Conservation (phyloP, 2,888 invertebrate genomes). For the Onthophagus sagittarius region DNA sequence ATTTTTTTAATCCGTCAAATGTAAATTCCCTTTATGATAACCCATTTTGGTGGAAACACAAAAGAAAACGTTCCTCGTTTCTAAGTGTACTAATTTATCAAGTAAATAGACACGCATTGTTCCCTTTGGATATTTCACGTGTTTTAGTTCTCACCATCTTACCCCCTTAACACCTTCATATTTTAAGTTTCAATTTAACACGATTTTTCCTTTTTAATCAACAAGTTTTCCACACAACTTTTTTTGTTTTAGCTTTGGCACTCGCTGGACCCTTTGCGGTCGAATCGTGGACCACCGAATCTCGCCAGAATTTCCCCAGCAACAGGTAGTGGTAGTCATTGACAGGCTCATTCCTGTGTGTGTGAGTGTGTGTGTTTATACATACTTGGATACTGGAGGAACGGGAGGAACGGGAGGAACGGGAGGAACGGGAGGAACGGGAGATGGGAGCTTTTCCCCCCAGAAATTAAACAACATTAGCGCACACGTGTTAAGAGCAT, state of each 20-base stretch:
- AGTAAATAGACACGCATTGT: background rate
- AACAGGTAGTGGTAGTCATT: background rate
- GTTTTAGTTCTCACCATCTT: too few relatives aligned
- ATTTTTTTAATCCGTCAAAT: too few relatives aligned
- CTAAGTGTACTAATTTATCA: background rate
- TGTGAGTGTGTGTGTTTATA: background rate
- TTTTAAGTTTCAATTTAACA: background rate
- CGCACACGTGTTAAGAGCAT: too few relatives aligned
- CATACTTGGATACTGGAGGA: background rate
- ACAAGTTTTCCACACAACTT: background rate
- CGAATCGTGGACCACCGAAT: background rate
- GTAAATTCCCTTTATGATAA: too few relatives aligned
- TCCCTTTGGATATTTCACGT: background rate
- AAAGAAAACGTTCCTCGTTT: too few relatives aligned
- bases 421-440: too few relatives aligned
- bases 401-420: too few relatives aligned
- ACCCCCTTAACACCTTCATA: too few relatives aligned
- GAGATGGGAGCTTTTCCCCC: too few relatives aligned
- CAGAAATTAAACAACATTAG: too few relatives aligned
- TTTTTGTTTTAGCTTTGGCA: background rate
- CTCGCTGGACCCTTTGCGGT: background rate
- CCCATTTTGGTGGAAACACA: too few relatives aligned
- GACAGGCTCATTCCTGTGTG: background rate
- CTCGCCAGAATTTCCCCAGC: background rate
- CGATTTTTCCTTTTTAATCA: background rate